These are phyloP conservation scores for Melinopterus prodromus DNA, from an alignment of 2,888 invertebrate genomes.

Conservation along the genomic window DNA sequence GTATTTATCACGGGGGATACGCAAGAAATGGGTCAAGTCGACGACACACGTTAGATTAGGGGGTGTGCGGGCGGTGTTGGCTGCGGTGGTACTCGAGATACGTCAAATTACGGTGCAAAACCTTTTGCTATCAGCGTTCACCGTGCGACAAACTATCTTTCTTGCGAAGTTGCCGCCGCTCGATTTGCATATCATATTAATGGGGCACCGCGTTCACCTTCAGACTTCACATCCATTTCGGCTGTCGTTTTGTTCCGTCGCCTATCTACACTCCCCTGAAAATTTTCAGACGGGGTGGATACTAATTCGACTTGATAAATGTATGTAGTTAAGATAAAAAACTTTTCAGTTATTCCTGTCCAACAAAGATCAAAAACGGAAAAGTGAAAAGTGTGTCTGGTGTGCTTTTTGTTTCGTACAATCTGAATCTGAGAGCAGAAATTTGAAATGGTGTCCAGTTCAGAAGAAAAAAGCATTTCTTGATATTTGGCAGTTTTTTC, in stretches of 20 bases:
- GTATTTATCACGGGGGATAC: background rate
- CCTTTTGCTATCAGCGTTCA: conserved; percentile 20
- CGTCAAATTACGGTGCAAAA: conserved; percentile 4
- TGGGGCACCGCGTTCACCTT: conserved; percentile 40
- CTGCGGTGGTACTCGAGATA: background rate
- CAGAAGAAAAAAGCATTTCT: too few species aligned
- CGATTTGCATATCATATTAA: conserved; percentile 48
- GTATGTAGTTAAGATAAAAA: background rate
- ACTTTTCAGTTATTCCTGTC: background rate
- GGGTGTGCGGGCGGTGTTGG: background rate
- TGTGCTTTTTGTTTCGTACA: too few species aligned
- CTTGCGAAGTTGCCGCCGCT: conserved; percentile 39
- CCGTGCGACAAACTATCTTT: conserved; percentile 38
- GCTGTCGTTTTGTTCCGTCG: conserved; percentile 30
- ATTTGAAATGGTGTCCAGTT: too few species aligned
- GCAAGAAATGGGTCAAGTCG: background rate
- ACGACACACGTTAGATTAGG: background rate
- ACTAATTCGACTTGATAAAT: background rate
- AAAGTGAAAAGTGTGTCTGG: too few species aligned
- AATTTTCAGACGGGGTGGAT: background rate
- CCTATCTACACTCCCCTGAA: background rate
- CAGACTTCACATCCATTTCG: conserved; percentile 46
- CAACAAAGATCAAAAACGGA: too few species aligned
- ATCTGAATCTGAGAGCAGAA: too few species aligned
- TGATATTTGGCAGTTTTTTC: too few species aligned